Conservation (phyloP, 2,113 vertebrate species). For the Equus przewalskii region DNA sequence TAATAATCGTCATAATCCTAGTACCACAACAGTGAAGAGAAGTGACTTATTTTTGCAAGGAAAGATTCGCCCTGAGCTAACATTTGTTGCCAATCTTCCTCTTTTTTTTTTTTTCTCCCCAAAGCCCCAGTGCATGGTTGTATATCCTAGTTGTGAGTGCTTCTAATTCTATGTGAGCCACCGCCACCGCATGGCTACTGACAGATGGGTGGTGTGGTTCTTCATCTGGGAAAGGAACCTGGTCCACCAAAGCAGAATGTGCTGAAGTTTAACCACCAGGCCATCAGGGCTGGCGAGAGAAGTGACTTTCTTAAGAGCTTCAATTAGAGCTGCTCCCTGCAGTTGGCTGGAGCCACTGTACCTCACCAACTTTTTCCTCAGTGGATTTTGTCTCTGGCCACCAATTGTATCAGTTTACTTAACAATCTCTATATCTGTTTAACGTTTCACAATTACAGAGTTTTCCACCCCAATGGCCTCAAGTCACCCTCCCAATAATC, state of each 20-base stretch:
- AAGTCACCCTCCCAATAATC: too few relatives aligned
- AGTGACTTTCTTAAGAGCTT: background rate
- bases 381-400: background rate
- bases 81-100: too few relatives aligned
- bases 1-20: accelerated
- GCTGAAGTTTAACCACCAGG: too few relatives aligned
- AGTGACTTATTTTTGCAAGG: background rate
- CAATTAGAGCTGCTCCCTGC: background rate
- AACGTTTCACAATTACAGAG: background rate
- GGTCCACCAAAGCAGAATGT: too few relatives aligned
- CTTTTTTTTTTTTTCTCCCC: too few relatives aligned
- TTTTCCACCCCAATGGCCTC: background rate
- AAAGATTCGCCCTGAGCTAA: too few relatives aligned
- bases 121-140: too few relatives aligned
- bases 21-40: background rate
- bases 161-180: too few relatives aligned
- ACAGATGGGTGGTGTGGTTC: too few relatives aligned
- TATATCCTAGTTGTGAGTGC: too few relatives aligned
- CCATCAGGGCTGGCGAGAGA: background rate
- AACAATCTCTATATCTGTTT: background rate
- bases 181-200: too few relatives aligned
- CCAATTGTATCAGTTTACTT: background rate
- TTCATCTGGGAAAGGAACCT: too few relatives aligned
- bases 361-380: background rate
- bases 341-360: background rate